Conservation (phyloP, 2,797 vertebrate genomes). For the Phrynocephalus vlangalii region DNA sequence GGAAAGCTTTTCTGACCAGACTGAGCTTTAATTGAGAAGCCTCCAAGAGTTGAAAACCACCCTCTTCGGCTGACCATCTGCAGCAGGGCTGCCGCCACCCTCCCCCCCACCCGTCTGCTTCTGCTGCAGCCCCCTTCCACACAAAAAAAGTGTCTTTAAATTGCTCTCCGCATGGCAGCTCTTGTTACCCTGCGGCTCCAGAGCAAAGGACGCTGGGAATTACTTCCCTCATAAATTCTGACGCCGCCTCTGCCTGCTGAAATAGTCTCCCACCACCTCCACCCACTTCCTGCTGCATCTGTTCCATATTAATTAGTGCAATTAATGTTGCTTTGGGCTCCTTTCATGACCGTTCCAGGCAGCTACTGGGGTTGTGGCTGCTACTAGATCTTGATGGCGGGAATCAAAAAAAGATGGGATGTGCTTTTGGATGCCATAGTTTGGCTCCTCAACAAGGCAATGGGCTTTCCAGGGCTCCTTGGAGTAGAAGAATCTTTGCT, state of each 20-base stretch:
- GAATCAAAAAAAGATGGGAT: background rate
- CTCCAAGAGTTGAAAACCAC: background rate
- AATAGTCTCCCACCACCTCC: background rate
- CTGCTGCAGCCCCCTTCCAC: background rate
- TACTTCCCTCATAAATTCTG: conserved; percentile 30
- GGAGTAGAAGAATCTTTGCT: background rate
- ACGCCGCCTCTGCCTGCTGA: background rate
- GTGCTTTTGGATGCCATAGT: background rate
- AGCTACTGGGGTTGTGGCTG: background rate
- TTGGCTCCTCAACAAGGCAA: background rate
- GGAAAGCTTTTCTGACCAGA: background rate
- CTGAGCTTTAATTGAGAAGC: background rate
- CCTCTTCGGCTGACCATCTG: background rate
- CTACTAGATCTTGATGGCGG: no score
- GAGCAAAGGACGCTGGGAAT: conserved; percentile 5
- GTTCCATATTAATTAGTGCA: conserved; percentile 45
- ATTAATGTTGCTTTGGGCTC: conserved; percentile 22
- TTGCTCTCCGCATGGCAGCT: background rate
- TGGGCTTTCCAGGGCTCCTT: background rate
- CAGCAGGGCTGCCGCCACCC: background rate
- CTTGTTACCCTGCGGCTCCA: background rate
- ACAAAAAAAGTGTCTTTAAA: background rate
- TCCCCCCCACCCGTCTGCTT: background rate
- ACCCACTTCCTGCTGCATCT: conserved; percentile 21
- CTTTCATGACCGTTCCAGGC: background rate